Evolutionary conservation across 2,888 invertebrate genomes (phyloP), one percentile per base, ranked within the genome.

Genomic region (Lepidonotus clava): DNA sequence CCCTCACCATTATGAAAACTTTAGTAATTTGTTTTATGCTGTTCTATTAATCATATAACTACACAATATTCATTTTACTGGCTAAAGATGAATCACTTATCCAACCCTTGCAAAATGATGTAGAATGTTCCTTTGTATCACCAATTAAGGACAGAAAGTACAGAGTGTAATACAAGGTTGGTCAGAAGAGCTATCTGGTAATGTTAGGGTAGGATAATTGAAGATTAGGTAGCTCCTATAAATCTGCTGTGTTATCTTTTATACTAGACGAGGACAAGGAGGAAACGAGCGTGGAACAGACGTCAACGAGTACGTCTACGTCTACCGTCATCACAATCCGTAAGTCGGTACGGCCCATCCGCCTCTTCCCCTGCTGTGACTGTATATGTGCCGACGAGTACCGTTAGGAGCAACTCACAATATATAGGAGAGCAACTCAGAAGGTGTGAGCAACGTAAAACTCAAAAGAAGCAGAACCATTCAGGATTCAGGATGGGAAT

Each of bases 331-430:
- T 71, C 71, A 71, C 36, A 21, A 34, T 71, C 18, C 71, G 71
- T 11, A 71, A 71, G 24, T 34, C 71, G 5, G 38, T 71, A 0
- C 38, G n/a, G 21, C 71, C 71, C 1, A 34, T 14, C 5, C 71
- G 71, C 36, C 11, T 71, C n/a, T 38, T 71, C 71, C 36, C 38
- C 34, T 71, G 71, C 38, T 71, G 71, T 36, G 71, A 71, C 71
- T 71, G 71, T 34, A n/a, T 71, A 18, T 71, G 71, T 36, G 18
- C 8, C 14, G 38, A 71, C 38, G 71, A 71, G 36, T 71, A 71
- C 38, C 71, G 71, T 38, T 71, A 38, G n/a, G n/a, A n/a, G n/a
- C n/a, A n/a, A n/a, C n/a, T n/a, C n/a, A n/a, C n/a, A n/a, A n/a
- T n/a, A n/a, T n/a, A n/a, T n/a, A n/a, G n/a, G n/a, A n/a, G n/a